These are phyloP conservation scores for Plebejus argus DNA, from an alignment of 2,888 invertebrate genomes.

Conservation along the genomic window DNA sequence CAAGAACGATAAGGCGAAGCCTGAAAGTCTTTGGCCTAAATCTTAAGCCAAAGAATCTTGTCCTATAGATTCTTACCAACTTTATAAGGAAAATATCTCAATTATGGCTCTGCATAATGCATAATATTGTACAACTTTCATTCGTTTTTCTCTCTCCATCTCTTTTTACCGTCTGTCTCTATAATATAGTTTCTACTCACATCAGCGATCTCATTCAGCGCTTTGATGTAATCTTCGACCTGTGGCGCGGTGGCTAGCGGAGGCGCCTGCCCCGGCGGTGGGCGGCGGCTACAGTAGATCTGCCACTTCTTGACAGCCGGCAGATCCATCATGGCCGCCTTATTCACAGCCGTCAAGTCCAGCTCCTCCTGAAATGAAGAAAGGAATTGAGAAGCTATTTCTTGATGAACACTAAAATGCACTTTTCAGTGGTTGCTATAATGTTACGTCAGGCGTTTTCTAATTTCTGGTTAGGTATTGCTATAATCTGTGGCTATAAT, in stretches of 20 bases:
- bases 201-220: slow-evolving; percentile 89
- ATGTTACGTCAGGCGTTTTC: not conserved
- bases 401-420: too few relatives aligned
- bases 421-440: not conserved
- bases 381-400: slow-evolving; percentile 8
- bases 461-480: not conserved
- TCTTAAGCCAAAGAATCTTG: too few relatives aligned
- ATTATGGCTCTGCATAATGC: too few relatives aligned
- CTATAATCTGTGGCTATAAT: too few relatives aligned
- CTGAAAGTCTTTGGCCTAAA: too few relatives aligned
- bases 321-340: slow-evolving; percentile 95
- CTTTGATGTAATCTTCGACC: slow-evolving; percentile 96
- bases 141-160: too few relatives aligned
- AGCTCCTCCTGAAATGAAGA: slow-evolving; percentile 93
- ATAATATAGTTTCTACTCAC: slow-evolving; percentile 75
- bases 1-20: too few relatives aligned
- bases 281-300: slow-evolving; percentile 95
- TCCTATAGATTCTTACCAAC: too few relatives aligned
- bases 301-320: slow-evolving; percentile 98
- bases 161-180: too few relatives aligned
- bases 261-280: slow-evolving; percentile 72
- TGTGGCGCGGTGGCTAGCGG: slow-evolving; percentile 85
- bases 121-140: too few relatives aligned
- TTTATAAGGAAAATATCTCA: too few relatives aligned
- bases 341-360: slow-evolving; percentile 95